Evolutionary conservation across 2,113 vertebrate genomes (phyloP).

Genomic region (Anser cygnoides): DNA sequence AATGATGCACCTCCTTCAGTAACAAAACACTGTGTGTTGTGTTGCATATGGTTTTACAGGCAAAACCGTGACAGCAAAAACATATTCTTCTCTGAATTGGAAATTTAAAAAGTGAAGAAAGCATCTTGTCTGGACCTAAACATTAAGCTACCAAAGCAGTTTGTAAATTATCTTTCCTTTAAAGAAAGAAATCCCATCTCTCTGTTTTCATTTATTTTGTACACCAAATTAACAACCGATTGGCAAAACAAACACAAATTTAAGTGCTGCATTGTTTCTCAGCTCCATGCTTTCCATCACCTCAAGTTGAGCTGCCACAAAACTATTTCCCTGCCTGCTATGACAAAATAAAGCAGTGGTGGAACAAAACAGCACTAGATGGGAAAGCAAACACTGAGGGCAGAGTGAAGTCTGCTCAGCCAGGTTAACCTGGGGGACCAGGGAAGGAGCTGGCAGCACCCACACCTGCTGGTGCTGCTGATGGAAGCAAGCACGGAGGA

Average conservation of each 20-base stretch:
- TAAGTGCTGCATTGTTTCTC: neutral
- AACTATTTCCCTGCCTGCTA: neutral
- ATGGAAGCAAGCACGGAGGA: neutral
- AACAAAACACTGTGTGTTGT: neutral
- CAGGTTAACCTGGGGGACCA: neutral
- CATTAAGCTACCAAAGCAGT: neutral
- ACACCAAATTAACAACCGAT: neutral
- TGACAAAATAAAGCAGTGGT: neutral
- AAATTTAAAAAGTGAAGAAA: no score
- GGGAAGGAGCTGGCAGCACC: neutral
- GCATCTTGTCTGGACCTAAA: neutral
- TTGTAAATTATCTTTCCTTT: neutral
- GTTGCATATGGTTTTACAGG: neutral
- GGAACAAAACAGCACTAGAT: neutral
- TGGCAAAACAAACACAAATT: constrained; percentile 25
- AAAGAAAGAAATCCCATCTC: neutral
- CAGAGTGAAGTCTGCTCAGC: accelerated
- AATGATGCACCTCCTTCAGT: neutral
- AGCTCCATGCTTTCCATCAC: neutral
- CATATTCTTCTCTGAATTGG: neutral
- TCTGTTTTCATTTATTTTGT: neutral
- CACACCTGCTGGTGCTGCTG: neutral
- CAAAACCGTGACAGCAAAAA: neutral
- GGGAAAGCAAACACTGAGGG: neutral
- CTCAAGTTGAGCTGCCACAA: neutral